Evolutionary conservation across 2,113 vertebrate species (phyloP).

Genomic region (Asarcornis scutulata): DNA sequence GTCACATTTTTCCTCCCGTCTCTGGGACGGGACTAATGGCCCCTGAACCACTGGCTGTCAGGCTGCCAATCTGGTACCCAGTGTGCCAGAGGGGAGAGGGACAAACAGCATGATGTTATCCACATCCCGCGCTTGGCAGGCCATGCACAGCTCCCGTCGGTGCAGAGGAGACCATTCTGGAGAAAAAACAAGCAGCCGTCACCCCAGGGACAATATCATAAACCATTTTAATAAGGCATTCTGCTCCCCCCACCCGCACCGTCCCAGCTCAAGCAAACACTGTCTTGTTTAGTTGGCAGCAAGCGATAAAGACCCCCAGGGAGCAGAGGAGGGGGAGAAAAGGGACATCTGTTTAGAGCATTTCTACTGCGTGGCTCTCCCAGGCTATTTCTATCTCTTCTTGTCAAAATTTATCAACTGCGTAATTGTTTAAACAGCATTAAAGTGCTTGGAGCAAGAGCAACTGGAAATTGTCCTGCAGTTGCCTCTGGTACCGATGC

Average conservation of each 20-base stretch:
- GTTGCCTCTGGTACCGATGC: conserved; percentile 55
- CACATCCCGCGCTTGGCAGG: fast-evolving
- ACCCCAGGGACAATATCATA: conserved; percentile 12
- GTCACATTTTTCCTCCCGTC: neutral
- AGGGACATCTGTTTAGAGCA: conserved; percentile 72
- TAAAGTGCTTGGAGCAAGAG: conserved; percentile 68
- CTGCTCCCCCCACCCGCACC: neutral
- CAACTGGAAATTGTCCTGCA: conserved; percentile 67
- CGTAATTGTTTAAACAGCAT: conserved; percentile 75
- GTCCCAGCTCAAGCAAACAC: conserved; percentile 14
- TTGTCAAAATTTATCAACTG: conserved; percentile 78
- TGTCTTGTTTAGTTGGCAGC: conserved; percentile 66
- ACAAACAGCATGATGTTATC: fast-evolving
- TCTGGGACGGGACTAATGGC: neutral
- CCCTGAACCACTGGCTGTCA: neutral
- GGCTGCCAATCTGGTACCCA: neutral
- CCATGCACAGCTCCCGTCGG: neutral
- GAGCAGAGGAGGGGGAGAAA: conserved; percentile 54
- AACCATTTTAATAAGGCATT: conserved; percentile 39
- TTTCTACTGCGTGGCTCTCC: conserved; percentile 69
- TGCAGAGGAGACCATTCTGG: neutral
- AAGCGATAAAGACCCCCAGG: conserved; percentile 31
- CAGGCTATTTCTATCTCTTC: conserved; percentile 72
- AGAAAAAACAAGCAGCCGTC: neutral
- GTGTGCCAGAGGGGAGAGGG: neutral